These are phyloP conservation scores for Sminthopsis crassicaudata DNA, from an alignment of 2,113 vertebrate species.

Conservation along the genomic window DNA sequence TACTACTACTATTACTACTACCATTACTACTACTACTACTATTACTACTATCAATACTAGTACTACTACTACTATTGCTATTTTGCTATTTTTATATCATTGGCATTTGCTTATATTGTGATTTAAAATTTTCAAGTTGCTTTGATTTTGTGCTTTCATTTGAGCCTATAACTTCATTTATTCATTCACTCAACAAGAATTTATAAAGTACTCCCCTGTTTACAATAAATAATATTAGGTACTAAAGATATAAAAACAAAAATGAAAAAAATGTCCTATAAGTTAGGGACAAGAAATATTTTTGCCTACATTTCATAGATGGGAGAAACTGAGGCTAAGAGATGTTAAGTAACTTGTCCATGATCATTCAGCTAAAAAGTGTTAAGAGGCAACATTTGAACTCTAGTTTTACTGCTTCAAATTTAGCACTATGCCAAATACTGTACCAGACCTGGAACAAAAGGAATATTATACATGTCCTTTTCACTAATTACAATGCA, in stretches of 20 bases:
- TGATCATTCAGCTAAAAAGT: not conserved
- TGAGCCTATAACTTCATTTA: not conserved
- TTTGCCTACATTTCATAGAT: not conserved
- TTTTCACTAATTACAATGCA: not conserved
- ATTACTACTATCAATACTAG: too few species aligned
- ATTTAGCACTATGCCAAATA: not conserved
- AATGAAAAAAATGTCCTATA: not conserved
- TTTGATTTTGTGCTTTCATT: not conserved
- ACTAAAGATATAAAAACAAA: not conserved
- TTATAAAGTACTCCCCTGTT: not conserved
- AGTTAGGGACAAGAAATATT: not conserved
- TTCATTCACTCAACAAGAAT: not conserved
- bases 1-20: too few species aligned
- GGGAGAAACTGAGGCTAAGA: not conserved
- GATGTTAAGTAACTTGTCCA: not conserved
- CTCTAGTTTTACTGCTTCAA: not conserved
- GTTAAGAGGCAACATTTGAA: not conserved
- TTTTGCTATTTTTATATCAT: not conserved
- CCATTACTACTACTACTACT: too few species aligned
- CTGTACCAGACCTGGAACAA: not conserved
- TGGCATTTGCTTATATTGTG: not conserved
- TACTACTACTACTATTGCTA: too few species aligned
- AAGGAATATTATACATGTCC: not conserved
- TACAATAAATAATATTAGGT: not conserved
- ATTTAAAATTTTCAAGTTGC: not conserved